A percentile compares a stretch with the other conserved stretches of the same genome.
phyloP scores from a whole-genome alignment of 1,140 invertebrate species.

The Palaemon carinicauda region DNA sequence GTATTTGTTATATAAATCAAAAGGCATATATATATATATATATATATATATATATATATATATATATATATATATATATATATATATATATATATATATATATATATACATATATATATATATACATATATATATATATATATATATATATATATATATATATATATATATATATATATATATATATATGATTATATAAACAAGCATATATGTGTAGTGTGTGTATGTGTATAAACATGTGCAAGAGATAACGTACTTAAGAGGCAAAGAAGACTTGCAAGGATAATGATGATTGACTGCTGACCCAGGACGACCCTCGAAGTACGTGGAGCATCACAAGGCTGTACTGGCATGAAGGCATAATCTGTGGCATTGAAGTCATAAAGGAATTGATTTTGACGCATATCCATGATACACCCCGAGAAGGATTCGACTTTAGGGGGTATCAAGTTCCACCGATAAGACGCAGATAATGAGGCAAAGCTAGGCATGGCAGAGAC shows the following conservation, averaged over 20 bases:
- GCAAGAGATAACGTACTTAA: constrained; percentile 32
- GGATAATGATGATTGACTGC: constrained; percentile 57
- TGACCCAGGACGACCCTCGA: constrained; percentile 46
- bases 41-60: no score
- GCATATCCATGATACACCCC: constrained; percentile 91
- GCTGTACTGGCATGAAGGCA: constrained; percentile 31
- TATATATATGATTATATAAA: no score
- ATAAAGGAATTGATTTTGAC: constrained; percentile 48
- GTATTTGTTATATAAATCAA: neutral
- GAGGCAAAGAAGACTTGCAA: constrained; percentile 48
- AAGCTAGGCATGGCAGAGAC: constrained; percentile 77
- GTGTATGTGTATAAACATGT: no score
- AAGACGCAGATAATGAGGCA: constrained; percentile 76
- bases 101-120: no score
- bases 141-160: no score
- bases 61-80: no score
- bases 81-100: no score
- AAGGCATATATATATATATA: no score
- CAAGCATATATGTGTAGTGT: no score
- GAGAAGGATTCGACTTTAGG: constrained; percentile 85
- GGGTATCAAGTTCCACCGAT: constrained; percentile 86
- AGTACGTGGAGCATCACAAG: constrained; percentile 42
- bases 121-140: no score
- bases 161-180: no score
- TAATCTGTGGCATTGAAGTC: constrained; percentile 57